Evolutionary conservation across 2,888 invertebrate genomes (phyloP).

Genomic region (Sipha maydis): DNA sequence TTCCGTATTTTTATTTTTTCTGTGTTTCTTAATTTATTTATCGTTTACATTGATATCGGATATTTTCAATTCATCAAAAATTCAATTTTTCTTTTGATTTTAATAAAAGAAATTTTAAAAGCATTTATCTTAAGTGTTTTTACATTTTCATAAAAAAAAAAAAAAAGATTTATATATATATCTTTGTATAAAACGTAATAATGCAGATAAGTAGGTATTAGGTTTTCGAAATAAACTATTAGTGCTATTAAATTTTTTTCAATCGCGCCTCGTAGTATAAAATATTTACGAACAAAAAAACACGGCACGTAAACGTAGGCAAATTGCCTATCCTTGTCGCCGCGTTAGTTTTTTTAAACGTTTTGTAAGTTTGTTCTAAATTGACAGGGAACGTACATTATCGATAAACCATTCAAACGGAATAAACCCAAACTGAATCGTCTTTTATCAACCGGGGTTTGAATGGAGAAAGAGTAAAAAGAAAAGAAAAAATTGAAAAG

Average conservation of each 20-base stretch:
- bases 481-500: neutral
- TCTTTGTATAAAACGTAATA: no score
- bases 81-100: neutral
- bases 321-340: slow-evolving; percentile 4
- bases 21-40: slow-evolving; percentile 9
- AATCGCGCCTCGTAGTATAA: neutral
- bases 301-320: neutral
- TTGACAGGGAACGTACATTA: neutral
- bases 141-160: no score
- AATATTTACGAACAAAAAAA: neutral
- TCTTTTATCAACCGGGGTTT: neutral
- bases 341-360: neutral
- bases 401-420: slow-evolving; percentile 13
- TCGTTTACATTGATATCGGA: neutral
- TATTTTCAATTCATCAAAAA: slow-evolving; percentile 2
- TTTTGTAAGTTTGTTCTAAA: slow-evolving; percentile 3
- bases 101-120: slow-evolving; percentile 3
- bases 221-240: no score
- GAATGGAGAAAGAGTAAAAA: no score
- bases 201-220: no score
- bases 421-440: neutral
- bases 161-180: no score
- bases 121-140: neutral
- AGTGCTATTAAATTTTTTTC: no score
- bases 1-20: neutral